Percentiles rank a stretch among this genome's conserved stretches.
Conservation (phyloP, 2,113 vertebrate genomes). For the Eleginops maclovinus region DNA sequence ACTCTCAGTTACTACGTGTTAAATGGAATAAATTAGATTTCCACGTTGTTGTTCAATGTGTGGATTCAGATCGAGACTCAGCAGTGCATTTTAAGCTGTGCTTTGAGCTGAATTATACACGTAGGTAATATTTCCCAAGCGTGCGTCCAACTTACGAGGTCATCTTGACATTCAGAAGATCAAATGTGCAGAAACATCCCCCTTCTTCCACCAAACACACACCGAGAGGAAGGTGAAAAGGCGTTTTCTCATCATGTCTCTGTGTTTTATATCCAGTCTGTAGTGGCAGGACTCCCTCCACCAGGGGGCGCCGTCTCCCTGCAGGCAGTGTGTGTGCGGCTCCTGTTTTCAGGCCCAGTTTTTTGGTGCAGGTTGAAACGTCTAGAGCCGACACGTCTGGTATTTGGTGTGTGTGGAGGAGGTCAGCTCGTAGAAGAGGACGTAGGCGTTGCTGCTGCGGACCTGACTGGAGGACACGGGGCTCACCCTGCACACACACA, state of each 20-base stretch:
- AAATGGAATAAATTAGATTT: slow-evolving; percentile 62
- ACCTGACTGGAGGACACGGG: slow-evolving; percentile 94
- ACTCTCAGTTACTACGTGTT: slow-evolving; percentile 28
- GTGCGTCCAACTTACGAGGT: background rate
- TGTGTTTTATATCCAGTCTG: slow-evolving; percentile 25
- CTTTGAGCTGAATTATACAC: background rate
- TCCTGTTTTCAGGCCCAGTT: too few species aligned
- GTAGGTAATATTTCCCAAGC: background rate
- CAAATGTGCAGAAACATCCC: background rate
- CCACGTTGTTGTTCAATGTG: background rate
- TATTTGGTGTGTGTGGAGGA: slow-evolving; percentile 87
- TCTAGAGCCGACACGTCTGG: slow-evolving; percentile 72
- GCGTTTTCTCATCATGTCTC: background rate
- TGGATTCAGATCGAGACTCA: slow-evolving; percentile 6
- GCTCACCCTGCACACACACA: slow-evolving; percentile 85
- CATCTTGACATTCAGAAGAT: background rate
- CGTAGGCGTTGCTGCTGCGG: slow-evolving; percentile 92
- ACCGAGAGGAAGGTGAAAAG: background rate
- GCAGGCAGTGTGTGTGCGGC: background rate
- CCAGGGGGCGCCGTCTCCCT: slow-evolving; percentile 35
- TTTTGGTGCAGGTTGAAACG: too few species aligned
- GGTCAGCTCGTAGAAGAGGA: slow-evolving; percentile 96
- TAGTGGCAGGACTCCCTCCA: slow-evolving; percentile 44
- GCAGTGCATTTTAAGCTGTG: background rate
- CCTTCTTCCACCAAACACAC: too few species aligned